These are phyloP conservation scores for Geococcyx californianus DNA, from an alignment of 2,113 vertebrate genomes.

Conservation along the genomic window DNA sequence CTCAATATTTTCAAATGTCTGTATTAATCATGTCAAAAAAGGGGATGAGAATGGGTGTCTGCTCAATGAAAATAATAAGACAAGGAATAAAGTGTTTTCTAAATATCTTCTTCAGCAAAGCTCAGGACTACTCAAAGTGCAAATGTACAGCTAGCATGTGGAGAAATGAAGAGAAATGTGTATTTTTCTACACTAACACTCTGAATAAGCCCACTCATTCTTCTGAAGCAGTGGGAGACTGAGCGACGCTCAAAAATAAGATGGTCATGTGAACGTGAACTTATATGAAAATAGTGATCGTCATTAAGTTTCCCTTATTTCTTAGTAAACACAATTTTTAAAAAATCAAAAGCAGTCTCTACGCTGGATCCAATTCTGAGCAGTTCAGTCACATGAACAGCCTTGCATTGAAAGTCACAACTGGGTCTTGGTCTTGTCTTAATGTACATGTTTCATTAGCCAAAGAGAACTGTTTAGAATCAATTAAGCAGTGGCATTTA, in stretches of 20 bases:
- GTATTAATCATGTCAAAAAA: not conserved
- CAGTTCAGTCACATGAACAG: not conserved
- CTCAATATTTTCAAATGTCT: conserved; percentile 5
- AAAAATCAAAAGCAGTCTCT: not conserved
- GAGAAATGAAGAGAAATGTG: not conserved
- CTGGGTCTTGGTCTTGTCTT: not conserved
- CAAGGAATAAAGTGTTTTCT: not conserved
- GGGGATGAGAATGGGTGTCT: not conserved
- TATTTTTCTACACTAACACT: conserved; percentile 1
- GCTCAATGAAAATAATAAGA: not conserved
- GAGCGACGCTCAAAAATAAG: not conserved
- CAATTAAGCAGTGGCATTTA: not conserved
- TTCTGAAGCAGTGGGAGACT: not conserved
- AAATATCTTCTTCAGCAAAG: not conserved
- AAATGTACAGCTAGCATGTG: not conserved
- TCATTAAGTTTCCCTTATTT: not conserved
- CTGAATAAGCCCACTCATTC: conserved; percentile 6
- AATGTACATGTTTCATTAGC: not conserved
- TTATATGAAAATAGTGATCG: not conserved
- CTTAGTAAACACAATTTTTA: conserved; percentile 7
- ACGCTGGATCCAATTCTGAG: not conserved
- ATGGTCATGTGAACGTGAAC: not conserved
- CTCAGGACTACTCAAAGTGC: not conserved
- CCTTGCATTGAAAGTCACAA: not conserved
- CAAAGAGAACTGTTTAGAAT: not conserved